phyloP scores from a whole-genome alignment of 2,888 invertebrate genomes.

The Myopa testacea region DNA sequence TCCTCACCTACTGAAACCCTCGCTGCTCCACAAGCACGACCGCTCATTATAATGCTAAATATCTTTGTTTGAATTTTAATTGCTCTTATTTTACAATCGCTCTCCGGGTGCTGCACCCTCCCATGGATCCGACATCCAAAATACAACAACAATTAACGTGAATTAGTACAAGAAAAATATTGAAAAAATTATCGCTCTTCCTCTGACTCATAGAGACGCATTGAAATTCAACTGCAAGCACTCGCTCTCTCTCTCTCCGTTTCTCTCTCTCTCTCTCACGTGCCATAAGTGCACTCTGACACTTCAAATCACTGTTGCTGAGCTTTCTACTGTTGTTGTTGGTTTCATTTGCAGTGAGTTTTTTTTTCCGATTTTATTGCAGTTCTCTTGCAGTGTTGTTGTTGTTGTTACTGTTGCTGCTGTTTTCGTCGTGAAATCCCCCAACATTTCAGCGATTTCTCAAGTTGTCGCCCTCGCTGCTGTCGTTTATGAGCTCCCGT shows the following conservation, averaged over 20 bases:
- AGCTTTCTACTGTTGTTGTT: not conserved
- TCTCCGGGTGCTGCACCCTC: not conserved
- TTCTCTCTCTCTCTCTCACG: not conserved
- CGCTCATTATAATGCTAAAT: not conserved
- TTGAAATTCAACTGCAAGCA: too few species aligned
- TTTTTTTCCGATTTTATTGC: not conserved
- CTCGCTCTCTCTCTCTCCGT: too few species aligned
- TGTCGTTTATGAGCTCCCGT: conserved; percentile 47
- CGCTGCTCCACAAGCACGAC: not conserved
- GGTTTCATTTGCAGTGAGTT: not conserved
- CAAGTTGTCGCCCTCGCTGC: not conserved
- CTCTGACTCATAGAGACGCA: too few species aligned
- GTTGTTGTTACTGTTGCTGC: too few species aligned
- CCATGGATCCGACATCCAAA: too few species aligned
- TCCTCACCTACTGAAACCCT: not conserved
- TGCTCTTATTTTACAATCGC: not conserved
- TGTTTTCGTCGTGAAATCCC: not conserved
- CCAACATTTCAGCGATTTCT: not conserved
- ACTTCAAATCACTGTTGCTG: not conserved
- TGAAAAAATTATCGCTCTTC: too few species aligned
- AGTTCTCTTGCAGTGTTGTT: too few species aligned
- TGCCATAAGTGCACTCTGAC: too few species aligned
- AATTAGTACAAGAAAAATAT: too few species aligned
- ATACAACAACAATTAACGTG: too few species aligned
- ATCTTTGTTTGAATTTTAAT: not conserved